A percentile compares a stretch with the other conserved stretches of the same genome.
These are phyloP conservation scores for Australoheros facetus DNA, from an alignment of 2,797 vertebrate genomes.

Conservation along the genomic window DNA sequence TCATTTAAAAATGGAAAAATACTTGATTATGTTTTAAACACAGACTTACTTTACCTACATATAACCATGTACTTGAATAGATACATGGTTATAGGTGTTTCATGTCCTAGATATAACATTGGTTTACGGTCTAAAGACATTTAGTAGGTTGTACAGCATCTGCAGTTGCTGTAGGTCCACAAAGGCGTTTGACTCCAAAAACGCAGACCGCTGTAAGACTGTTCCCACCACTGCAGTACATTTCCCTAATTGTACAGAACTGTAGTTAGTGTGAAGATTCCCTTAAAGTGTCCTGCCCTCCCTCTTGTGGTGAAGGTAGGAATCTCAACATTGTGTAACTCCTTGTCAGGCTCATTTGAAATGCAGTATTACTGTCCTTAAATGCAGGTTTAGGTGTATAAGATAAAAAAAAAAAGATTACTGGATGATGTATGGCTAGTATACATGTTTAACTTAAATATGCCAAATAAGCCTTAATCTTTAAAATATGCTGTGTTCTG, in stretches of 20 bases:
- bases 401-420: neutral
- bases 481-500: slow-evolving; percentile 39
- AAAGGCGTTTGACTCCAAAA: neutral
- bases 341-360: neutral
- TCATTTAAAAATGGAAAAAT: neutral
- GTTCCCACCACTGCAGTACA: neutral
- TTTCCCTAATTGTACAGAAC: neutral
- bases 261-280: neutral
- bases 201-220: neutral
- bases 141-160: neutral
- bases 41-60: neutral
- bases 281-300: slow-evolving; percentile 27
- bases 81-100: neutral
- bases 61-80: neutral
- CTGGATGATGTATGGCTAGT: neutral
- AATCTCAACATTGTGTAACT: slow-evolving; percentile 18
- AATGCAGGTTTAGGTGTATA: neutral
- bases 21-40: neutral
- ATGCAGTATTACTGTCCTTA: neutral
- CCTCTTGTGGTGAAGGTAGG: slow-evolving; percentile 69
- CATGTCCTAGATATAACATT: neutral
- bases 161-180: neutral
- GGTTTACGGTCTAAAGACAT: neutral
- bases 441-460: neutral
- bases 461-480: neutral